Evolutionary conservation across 1,140 invertebrate species (phyloP), one percentile per base, ranked within the genome.

Genomic region (Sitophilus oryzae): DNA sequence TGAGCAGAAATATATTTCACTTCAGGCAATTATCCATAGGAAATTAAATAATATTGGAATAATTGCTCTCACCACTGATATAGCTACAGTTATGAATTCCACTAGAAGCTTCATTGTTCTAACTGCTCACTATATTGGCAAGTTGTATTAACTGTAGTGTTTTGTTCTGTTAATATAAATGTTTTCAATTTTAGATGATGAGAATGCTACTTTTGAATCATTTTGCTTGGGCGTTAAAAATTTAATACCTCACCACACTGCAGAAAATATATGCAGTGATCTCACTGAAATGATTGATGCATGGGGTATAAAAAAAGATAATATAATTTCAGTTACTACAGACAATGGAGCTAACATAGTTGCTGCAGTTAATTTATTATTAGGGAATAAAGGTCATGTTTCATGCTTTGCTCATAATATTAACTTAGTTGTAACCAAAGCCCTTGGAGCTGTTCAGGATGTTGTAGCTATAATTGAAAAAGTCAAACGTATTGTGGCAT

Each of bases 351-450:
- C 36, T 11, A 37, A 37, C n/a, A 37, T 37, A 5, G 36, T 37
- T 6, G 36, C 36, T 14, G 36, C 4, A 4, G n/a, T 37, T 14
- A 37, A 37, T 14, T 4, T 37, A n/a, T 37, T 37, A 37, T 37
- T 37, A 25, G 30, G 23, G 10, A 23, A 45, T 10, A 45, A 45
- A 45, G 43, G n/a, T n/a, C n/a, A n/a, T n/a, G n/a, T n/a, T n/a
- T n/a, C n/a, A n/a, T n/a, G n/a, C n/a, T n/a, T n/a, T n/a, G n/a
- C n/a, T n/a, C n/a, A n/a, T n/a, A n/a, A n/a, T n/a, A n/a, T n/a
- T n/a, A n/a, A n/a, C n/a, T n/a, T n/a, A n/a, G n/a, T n/a, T n/a
- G n/a, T n/a, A n/a, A n/a, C n/a, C n/a, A n/a, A n/a, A n/a, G n/a
- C n/a, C n/a, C n/a, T n/a, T n/a, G n/a, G n/a, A n/a, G n/a, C n/a